Evolutionary conservation across 2,797 vertebrate species (phyloP), one percentile per base, ranked within the genome.

Genomic region (Phalanger gymnotis): DNA sequence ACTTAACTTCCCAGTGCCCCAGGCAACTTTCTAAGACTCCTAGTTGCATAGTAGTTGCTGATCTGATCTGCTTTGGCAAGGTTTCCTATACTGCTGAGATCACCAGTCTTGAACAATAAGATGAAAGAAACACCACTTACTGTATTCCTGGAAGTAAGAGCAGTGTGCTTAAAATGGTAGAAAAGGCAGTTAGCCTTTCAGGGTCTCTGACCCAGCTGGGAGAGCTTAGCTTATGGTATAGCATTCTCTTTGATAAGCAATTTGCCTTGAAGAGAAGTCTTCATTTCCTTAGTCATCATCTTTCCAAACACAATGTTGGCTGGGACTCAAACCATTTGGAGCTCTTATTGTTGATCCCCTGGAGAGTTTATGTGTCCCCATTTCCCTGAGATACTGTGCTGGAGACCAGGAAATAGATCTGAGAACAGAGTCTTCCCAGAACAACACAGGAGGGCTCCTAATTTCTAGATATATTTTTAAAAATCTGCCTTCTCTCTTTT

Each of bases 271-370:
- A 73, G 61, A 94, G 61, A 53, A 40, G 2, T 34, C 2, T 14
- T 92, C 10, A 10, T 66, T 92, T 94, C 87, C 30, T 19, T 54
- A 22, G n/a, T 94, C 92, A 66, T 11, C 40, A 2, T 30, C 1
- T 19, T 27, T n/a, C 90, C 51, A 51, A 87, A 51, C 25, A 28
- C 9, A 11, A 16, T 3, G 22, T 87, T 40, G 13, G 47, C 81
- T n/a, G 81, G 2, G 28, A 2, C 10, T 34, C 54, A 28, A 87
- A 34, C 11, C 47, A 40, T 27, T 2, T 0, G 2, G 55, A 2
- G 58, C 5, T 27, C 55, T 54, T 51, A 10, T n/a, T 28, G 3
- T 10, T 14, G 16, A 11, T 56, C 14, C 11, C 34, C n/a, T 0
- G 2, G 52, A 1, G 14, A n/a, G 19, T 13, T 54, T 28, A 1